Percentiles rank a stretch among this genome's conserved stretches.
Conservation (phyloP, 1,140 invertebrate species). For the Tetramorium alpestre region DNA sequence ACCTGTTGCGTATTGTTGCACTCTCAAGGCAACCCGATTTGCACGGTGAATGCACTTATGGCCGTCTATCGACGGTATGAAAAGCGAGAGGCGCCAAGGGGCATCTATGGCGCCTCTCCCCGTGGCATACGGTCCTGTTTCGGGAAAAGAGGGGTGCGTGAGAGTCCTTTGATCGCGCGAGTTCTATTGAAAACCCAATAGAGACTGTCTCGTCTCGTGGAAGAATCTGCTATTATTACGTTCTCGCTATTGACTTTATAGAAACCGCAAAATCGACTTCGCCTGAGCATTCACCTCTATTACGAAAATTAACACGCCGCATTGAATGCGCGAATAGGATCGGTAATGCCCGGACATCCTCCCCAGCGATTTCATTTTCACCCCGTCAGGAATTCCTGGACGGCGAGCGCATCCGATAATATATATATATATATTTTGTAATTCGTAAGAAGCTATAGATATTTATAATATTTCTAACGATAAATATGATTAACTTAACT, state of each 20-base stretch:
- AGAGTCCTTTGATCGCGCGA: constrained; percentile 76
- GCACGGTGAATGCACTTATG: constrained; percentile 81
- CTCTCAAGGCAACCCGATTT: constrained; percentile 80
- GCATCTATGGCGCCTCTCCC: constrained; percentile 44
- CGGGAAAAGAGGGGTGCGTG: constrained; percentile 67
- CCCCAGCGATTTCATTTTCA: background rate
- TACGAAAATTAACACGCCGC: constrained; percentile 40
- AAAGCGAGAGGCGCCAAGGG: constrained; percentile 69
- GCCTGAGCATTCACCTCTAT: constrained; percentile 27
- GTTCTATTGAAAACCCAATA: constrained; percentile 50
- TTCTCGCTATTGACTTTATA: constrained; percentile 66
- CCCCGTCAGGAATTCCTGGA: background rate
- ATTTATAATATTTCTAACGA: too few relatives aligned
- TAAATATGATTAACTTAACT: too few relatives aligned
- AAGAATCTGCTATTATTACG: constrained; percentile 58
- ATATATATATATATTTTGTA: background rate
- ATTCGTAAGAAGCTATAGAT: background rate
- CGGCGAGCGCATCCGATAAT: background rate
- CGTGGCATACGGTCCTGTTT: constrained; percentile 64
- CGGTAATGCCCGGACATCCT: background rate
- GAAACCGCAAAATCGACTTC: constrained; percentile 59
- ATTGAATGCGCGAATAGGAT: constrained; percentile 45
- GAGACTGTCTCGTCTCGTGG: constrained; percentile 52
- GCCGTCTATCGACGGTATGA: constrained; percentile 73
- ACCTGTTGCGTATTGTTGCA: constrained; percentile 81